Conservation (phyloP, 2,888 invertebrate species). For the Caenorhabditis japonica region DNA sequence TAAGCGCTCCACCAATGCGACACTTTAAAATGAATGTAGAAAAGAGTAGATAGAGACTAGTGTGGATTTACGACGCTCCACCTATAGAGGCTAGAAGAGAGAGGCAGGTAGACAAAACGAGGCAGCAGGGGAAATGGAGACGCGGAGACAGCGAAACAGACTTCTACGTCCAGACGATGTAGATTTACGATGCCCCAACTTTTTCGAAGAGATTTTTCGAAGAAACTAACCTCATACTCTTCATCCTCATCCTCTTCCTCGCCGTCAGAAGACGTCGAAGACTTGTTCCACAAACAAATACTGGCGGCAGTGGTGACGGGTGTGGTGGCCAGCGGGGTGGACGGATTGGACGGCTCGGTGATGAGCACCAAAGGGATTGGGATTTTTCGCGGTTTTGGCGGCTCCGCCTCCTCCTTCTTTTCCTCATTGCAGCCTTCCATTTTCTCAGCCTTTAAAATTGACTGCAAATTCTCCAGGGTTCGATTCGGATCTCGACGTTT, state of each 20-base stretch:
- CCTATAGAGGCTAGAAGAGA: too few relatives aligned
- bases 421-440: conserved; percentile 5
- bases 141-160: too few relatives aligned
- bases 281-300: conserved; percentile 46
- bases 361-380: conserved; percentile 65
- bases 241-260: conserved; percentile 48
- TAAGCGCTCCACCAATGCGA: too few relatives aligned
- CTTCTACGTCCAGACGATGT: too few relatives aligned
- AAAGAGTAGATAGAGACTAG: too few relatives aligned
- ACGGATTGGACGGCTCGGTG: conserved; percentile 65
- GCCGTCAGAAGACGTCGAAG: conserved; percentile 20
- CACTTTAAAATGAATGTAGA: too few relatives aligned
- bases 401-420: not conserved
- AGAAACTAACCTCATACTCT: conserved; percentile 6
- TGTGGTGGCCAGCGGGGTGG: conserved; percentile 56
- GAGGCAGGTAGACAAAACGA: too few relatives aligned
- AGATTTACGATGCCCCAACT: too few relatives aligned
- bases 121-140: too few relatives aligned
- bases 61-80: too few relatives aligned
- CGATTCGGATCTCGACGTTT: conserved; percentile 49
- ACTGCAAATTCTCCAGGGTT: conserved; percentile 47
- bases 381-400: conserved; percentile 26
- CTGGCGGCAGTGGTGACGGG: conserved; percentile 48
- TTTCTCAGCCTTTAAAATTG: conserved; percentile 36
- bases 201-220: too few relatives aligned